These are phyloP conservation scores for Selenia dentaria DNA, from an alignment of 2,888 invertebrate genomes.

Conservation along the genomic window DNA sequence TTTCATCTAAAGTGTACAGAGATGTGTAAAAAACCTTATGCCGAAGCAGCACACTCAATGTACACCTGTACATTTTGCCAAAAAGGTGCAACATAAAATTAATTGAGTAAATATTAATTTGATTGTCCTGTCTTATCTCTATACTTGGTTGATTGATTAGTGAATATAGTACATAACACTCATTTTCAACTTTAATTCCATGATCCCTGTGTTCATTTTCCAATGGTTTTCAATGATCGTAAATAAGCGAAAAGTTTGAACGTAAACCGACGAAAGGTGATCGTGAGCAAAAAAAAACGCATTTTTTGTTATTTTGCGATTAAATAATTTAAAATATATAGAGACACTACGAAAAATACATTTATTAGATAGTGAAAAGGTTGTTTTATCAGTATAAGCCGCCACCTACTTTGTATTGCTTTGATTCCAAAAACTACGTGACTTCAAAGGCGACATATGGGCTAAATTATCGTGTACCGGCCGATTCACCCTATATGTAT, in stretches of 20 bases:
- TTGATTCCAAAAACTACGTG: neutral
- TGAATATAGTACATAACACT: too few species aligned
- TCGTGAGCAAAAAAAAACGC: neutral
- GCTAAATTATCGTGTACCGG: neutral
- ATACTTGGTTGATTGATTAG: too few species aligned
- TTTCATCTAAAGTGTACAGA: slow-evolving; percentile 12
- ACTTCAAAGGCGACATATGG: neutral
- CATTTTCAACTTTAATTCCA: too few species aligned
- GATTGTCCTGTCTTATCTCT: too few species aligned
- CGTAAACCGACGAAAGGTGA: too few species aligned
- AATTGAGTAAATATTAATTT: too few species aligned
- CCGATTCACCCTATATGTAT: slow-evolving; percentile 2
- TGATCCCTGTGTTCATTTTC: too few species aligned
- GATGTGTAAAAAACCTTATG: slow-evolving; percentile 1
- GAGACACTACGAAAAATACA: neutral
- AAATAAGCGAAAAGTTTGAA: neutral
- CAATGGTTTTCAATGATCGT: neutral
- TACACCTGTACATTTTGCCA: neutral
- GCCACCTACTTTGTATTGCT: neutral
- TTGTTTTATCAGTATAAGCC: neutral
- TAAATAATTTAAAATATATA: neutral
- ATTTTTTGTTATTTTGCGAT: neutral
- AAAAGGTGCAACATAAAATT: neutral
- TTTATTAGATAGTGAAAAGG: neutral
- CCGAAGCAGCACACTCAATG: neutral